A percentile compares a stretch with the other conserved stretches of the same genome.
Evolutionary conservation across 2,113 vertebrate genomes (phyloP).

Genomic region (Stigmatopora argus): DNA sequence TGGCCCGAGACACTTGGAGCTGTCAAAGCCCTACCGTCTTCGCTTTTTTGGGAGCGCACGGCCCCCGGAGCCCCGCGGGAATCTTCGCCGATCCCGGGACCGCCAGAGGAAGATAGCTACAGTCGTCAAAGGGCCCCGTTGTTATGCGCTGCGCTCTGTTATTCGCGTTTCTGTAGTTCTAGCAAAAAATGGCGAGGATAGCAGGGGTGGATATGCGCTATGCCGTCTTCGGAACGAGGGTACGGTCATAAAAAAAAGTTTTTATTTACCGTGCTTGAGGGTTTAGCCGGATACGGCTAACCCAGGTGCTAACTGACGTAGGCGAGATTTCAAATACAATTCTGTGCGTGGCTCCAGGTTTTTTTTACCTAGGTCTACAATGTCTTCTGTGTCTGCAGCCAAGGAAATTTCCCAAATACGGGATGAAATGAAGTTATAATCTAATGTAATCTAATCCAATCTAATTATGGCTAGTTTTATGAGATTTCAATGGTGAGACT

Average conservation of each 20-base stretch:
- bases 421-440: too few relatives aligned
- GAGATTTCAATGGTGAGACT: too few relatives aligned
- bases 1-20: conserved; percentile 95
- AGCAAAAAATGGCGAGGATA: not conserved
- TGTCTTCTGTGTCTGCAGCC: too few relatives aligned
- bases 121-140: conserved; percentile 61
- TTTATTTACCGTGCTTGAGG: not conserved
- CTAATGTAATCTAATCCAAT: too few relatives aligned
- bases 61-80: conserved; percentile 70
- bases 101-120: conserved; percentile 61
- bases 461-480: too few relatives aligned
- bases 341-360: too few relatives aligned
- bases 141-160: conserved; percentile 35
- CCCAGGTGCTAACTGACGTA: not conserved
- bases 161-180: conserved; percentile 57
- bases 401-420: too few relatives aligned
- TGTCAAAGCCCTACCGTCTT: conserved; percentile 96
- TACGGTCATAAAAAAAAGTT: not conserved
- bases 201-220: not conserved
- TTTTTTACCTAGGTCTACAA: too few relatives aligned
- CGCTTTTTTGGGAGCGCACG: conserved; percentile 91
- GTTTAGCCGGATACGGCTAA: not conserved
- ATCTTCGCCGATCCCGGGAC: conserved; percentile 48
- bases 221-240: not conserved
- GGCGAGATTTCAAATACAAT: not conserved